phyloP scores from a whole-genome alignment of 2,888 invertebrate genomes.

The Calameuta idolon region DNA sequence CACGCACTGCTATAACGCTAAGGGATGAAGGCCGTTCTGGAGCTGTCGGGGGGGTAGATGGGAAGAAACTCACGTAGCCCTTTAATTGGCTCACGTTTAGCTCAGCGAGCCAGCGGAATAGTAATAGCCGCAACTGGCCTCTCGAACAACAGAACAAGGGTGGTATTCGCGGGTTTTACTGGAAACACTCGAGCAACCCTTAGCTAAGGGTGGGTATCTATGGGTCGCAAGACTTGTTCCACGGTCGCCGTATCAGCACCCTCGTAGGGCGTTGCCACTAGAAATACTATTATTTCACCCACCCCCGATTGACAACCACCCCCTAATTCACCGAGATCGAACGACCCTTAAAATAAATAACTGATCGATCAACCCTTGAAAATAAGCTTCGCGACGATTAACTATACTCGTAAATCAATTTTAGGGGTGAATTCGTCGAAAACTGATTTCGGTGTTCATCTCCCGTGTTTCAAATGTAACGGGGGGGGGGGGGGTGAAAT shows the following conservation, averaged over 20 bases:
- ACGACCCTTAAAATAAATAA: no score
- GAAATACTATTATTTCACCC: neutral
- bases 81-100: slow-evolving; percentile 35
- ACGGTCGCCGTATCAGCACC: neutral
- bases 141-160: slow-evolving; percentile 7
- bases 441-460: neutral
- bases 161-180: neutral
- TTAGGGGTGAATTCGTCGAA: neutral
- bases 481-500: neutral
- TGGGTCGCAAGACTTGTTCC: neutral
- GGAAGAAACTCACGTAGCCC: slow-evolving; percentile 22
- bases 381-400: neutral
- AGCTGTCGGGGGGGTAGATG: neutral
- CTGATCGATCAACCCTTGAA: neutral
- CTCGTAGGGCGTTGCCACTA: neutral
- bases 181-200: neutral
- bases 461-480: neutral
- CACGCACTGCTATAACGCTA: neutral
- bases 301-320: no score
- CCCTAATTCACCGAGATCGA: no score
- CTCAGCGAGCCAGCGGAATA: slow-evolving; percentile 23
- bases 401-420: neutral
- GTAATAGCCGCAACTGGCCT: slow-evolving; percentile 21
- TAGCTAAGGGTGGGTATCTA: neutral
- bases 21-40: slow-evolving; percentile 7